Conservation (phyloP, 2,888 invertebrate species). For the Heliconius sara region DNA sequence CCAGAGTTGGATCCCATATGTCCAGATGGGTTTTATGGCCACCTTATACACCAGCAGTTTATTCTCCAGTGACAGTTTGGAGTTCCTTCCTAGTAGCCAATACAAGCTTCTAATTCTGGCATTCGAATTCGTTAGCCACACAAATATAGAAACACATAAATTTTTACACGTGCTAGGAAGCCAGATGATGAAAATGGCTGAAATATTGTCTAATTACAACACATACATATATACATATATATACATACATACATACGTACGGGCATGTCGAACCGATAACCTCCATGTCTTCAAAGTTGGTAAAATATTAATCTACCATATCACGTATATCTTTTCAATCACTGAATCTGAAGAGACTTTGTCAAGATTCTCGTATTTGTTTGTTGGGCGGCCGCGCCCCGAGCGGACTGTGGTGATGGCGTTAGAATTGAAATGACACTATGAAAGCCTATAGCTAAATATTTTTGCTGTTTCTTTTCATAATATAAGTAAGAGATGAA, state of each 20-base stretch:
- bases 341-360: constrained; percentile 65
- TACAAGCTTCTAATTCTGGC: too few species aligned
- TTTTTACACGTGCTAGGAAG: too few species aligned
- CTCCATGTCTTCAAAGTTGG: not conserved
- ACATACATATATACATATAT: too few species aligned
- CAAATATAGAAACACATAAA: too few species aligned
- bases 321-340: constrained; percentile 44
- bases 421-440: constrained; percentile 65
- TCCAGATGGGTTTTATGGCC: too few species aligned
- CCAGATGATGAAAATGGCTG: too few species aligned
- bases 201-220: too few species aligned
- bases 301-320: constrained; percentile 13
- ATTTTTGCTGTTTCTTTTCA: constrained; percentile 2
- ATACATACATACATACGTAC: not conserved
- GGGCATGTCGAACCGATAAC: not conserved
- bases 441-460: constrained; percentile 30
- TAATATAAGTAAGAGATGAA: not conserved
- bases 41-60: too few species aligned
- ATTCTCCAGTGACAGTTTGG: too few species aligned
- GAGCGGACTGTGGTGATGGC: constrained; percentile 62
- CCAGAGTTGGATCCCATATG: too few species aligned
- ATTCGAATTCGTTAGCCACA: too few species aligned
- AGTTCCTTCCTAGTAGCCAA: too few species aligned
- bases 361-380: constrained; percentile 75
- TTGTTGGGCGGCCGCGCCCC: constrained; percentile 61